Conservation (phyloP, 2,888 invertebrate species). For the Drosophila niveifrons region DNA sequence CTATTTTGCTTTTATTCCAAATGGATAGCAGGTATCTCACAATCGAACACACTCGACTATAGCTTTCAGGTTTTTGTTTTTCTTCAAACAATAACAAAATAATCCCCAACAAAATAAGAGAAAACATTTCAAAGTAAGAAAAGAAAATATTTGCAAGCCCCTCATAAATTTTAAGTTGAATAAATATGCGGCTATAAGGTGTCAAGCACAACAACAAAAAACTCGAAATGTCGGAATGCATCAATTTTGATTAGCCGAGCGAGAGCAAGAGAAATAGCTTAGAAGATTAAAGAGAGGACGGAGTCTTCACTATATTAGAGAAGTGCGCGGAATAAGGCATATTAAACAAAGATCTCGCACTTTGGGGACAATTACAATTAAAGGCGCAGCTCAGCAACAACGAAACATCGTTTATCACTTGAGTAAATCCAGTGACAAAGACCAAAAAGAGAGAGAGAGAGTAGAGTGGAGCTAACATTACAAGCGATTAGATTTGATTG, state of each 20-base stretch:
- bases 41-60: too few species aligned
- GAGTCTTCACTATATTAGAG: not conserved
- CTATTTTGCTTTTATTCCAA: too few species aligned
- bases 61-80: too few species aligned
- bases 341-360: constrained; percentile 29
- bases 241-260: constrained; percentile 57
- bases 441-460: not conserved
- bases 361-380: constrained; percentile 71
- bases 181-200: not conserved
- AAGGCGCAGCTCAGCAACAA: constrained; percentile 58
- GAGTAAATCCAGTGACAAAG: constrained; percentile 56
- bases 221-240: constrained; percentile 20
- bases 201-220: not conserved
- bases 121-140: too few species aligned
- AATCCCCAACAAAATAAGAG: not conserved
- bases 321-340: not conserved
- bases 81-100: not conserved
- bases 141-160: not conserved
- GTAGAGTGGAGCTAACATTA: constrained; percentile 61
- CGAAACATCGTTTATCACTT: constrained; percentile 72
- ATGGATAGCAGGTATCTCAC: too few species aligned
- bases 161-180: not conserved
- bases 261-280: constrained; percentile 38
- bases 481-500: constrained; percentile 81
- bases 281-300: constrained; percentile 1